Evolutionary conservation across 2,888 invertebrate genomes (phyloP).

Genomic region (Phyllotreta striolata): DNA sequence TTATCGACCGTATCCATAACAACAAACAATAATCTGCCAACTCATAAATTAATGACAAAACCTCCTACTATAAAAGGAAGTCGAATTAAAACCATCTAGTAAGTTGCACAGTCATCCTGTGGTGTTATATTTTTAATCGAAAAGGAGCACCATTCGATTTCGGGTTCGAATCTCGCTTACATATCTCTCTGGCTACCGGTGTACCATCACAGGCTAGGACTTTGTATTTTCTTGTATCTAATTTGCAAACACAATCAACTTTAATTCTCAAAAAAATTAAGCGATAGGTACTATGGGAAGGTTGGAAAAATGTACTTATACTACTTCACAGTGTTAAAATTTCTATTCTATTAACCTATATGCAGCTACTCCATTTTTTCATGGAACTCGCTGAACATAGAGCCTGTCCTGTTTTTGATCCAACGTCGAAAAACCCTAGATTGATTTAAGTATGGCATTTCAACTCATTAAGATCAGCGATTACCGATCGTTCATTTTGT

Average conservation of each 20-base stretch:
- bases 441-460: conserved; percentile 54
- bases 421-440: conserved; percentile 42
- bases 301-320: no score
- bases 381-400: no score
- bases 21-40: conserved; percentile 52
- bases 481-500: conserved; percentile 50
- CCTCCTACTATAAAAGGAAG: conserved; percentile 55
- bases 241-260: no score
- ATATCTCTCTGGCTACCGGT: conserved; percentile 43
- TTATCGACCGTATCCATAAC: conserved; percentile 29
- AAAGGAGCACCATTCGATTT: conserved; percentile 46
- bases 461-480: conserved; percentile 54
- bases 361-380: no score
- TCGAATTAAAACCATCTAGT: conserved; percentile 51
- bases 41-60: conserved; percentile 58
- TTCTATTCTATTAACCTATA: no score
- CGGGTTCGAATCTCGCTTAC: conserved; percentile 49
- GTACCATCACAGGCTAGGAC: conserved; percentile 14
- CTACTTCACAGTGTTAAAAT: no score
- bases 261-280: no score
- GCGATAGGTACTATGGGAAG: no score
- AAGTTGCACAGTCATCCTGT: conserved; percentile 54
- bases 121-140: conserved; percentile 55
- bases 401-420: conserved; percentile 38
- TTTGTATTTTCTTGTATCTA: background rate